phyloP scores from a whole-genome alignment of 2,888 invertebrate genomes.

The Folsomia candida region DNA sequence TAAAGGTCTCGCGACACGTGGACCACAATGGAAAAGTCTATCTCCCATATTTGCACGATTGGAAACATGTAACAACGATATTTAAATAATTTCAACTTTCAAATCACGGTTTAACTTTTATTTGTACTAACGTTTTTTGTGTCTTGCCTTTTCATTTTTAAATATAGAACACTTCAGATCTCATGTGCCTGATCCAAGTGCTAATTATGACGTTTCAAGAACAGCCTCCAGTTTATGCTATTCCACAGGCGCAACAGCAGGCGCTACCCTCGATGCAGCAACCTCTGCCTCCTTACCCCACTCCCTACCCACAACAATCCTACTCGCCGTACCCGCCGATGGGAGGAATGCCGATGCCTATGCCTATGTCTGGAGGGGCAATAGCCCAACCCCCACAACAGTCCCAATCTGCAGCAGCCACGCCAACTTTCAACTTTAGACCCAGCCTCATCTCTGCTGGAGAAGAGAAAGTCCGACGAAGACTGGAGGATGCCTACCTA shows the following conservation, averaged over 20 bases:
- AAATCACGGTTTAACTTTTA: too few species aligned
- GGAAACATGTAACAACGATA: conserved; percentile 66
- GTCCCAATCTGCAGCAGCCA: neutral
- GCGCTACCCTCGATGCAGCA: conserved; percentile 41
- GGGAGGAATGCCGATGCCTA: conserved; percentile 50
- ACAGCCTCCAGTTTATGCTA: conserved; percentile 87
- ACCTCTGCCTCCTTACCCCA: conserved; percentile 53
- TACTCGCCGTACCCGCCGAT: conserved; percentile 39
- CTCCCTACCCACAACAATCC: conserved; percentile 32
- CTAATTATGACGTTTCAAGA: conserved; percentile 92
- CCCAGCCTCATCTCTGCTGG: conserved; percentile 91
- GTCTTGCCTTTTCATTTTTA: conserved; percentile 25
- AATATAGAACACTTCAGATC: conserved; percentile 65
- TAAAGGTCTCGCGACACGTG: conserved; percentile 90
- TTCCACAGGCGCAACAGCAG: conserved; percentile 52
- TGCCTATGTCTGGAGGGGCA: conserved; percentile 6
- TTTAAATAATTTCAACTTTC: neutral
- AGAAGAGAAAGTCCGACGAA: conserved; percentile 84
- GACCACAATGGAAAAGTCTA: conserved; percentile 95
- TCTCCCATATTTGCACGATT: conserved; percentile 93
- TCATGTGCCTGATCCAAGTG: conserved; percentile 83
- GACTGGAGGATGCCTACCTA: conserved; percentile 59
- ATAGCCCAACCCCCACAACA: neutral
- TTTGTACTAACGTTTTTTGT: too few species aligned
- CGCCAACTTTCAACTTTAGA: conserved; percentile 61